Evolutionary conservation across 2,888 invertebrate species (phyloP).

Genomic region (Scaptomyza caliginosa): DNA sequence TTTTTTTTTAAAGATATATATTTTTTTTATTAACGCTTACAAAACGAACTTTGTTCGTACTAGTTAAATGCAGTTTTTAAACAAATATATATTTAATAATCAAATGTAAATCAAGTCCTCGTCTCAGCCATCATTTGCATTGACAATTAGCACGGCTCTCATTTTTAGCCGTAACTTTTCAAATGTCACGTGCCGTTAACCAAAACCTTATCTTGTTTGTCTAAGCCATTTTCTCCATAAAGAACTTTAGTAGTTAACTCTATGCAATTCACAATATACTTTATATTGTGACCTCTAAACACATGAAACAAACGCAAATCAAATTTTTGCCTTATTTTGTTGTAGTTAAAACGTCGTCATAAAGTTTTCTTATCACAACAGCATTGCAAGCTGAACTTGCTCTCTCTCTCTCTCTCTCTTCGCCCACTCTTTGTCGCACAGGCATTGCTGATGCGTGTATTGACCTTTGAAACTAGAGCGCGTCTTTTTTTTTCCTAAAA

Average conservation of each 20-base stretch:
- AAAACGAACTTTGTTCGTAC: not conserved
- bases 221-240: too few relatives aligned
- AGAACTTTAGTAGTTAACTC: too few relatives aligned
- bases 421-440: not conserved
- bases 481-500: constrained; percentile 15
- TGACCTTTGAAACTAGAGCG: constrained; percentile 36
- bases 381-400: constrained; percentile 10
- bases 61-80: not conserved
- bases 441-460: constrained; percentile 11
- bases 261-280: not conserved
- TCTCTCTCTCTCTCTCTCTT: not conserved
- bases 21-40: constrained; percentile 39
- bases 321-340: not conserved
- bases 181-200: not conserved
- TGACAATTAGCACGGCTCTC: not conserved
- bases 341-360: constrained; percentile 25
- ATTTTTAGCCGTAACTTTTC: too few relatives aligned
- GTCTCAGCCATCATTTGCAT: not conserved
- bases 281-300: constrained; percentile 19
- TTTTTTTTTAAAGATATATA: not conserved
- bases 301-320: constrained; percentile 7
- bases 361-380: constrained; percentile 33
- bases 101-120: not conserved
- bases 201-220: too few relatives aligned
- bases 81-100: not conserved